Evolutionary conservation across 2,888 invertebrate species (phyloP).

Genomic region (Orthosia incerta): DNA sequence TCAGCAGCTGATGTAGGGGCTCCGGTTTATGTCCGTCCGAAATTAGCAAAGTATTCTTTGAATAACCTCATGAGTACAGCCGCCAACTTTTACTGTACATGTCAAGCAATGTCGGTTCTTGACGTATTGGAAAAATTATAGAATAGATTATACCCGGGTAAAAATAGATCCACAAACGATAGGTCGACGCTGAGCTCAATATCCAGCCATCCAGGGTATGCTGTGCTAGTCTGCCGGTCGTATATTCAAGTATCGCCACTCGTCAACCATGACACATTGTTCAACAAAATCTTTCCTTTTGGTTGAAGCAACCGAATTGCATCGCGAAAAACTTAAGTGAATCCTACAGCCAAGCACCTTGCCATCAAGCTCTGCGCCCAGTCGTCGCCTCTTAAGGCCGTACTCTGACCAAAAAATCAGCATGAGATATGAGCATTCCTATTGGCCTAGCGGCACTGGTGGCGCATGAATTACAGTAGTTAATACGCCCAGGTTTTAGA

Average conservation of each 20-base stretch:
- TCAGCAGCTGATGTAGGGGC: slow-evolving; percentile 9
- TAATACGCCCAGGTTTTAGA: no score
- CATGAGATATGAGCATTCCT: no score
- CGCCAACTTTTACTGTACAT: slow-evolving; percentile 15
- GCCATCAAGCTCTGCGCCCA: no score
- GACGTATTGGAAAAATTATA: not conserved
- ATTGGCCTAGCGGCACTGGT: no score
- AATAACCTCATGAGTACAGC: slow-evolving; percentile 12
- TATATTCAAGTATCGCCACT: not conserved
- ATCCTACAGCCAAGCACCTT: not conserved
- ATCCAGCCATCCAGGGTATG: not conserved
- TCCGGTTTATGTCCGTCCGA: slow-evolving; percentile 10
- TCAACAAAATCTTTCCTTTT: no score
- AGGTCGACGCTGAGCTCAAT: not conserved
- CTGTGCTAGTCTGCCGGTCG: not conserved
- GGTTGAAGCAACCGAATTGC: not conserved
- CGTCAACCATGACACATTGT: no score
- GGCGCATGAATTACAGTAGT: no score
- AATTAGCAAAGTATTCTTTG: slow-evolving; percentile 1
- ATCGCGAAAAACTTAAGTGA: not conserved
- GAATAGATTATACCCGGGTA: not conserved
- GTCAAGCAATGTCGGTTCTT: not conserved
- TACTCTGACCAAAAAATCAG: no score
- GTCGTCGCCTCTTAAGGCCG: not conserved
- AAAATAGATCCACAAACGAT: not conserved